A percentile compares a stretch with the other conserved stretches of the same genome.
Conservation (phyloP, 2,113 vertebrate genomes). For the Ptychochromis oligacanthus region DNA sequence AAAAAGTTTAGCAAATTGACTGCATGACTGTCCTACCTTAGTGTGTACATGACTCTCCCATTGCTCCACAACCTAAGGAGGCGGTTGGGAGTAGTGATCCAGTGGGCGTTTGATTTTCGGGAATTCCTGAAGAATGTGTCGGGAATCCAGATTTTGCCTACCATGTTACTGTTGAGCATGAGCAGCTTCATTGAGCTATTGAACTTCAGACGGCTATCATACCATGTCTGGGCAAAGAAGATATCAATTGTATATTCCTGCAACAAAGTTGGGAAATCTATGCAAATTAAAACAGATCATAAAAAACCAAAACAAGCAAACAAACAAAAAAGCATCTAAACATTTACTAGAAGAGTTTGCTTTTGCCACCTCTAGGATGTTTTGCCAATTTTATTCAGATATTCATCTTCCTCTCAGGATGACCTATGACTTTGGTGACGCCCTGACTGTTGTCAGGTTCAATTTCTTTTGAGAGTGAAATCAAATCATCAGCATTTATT, state of each 20-base stretch:
- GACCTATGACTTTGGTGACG: not conserved
- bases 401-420: not conserved
- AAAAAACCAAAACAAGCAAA: not conserved
- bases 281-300: not conserved
- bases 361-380: accelerated
- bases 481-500: not conserved
- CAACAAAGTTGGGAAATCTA: conserved; percentile 4
- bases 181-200: conserved; percentile 96
- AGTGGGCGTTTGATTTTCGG: conserved; percentile 96
- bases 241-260: conserved; percentile 99
- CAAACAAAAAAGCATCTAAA: not conserved
- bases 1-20: not conserved
- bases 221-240: conserved; percentile 99
- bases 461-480: not conserved
- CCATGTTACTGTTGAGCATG: conserved; percentile 98
- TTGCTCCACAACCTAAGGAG: conserved; percentile 94
- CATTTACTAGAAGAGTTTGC: not conserved
- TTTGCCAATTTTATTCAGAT: accelerated
- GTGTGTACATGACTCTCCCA: conserved; percentile 93
- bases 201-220: conserved; percentile 95
- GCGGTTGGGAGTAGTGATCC: conserved; percentile 98
- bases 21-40: conserved; percentile 82
- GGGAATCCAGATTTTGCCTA: conserved; percentile 99
- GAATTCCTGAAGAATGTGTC: conserved; percentile 99
- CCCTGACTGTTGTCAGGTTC: not conserved